Conservation (phyloP, 92 coral and sea anemone genomes). For the Zoanthus gigantus region DNA sequence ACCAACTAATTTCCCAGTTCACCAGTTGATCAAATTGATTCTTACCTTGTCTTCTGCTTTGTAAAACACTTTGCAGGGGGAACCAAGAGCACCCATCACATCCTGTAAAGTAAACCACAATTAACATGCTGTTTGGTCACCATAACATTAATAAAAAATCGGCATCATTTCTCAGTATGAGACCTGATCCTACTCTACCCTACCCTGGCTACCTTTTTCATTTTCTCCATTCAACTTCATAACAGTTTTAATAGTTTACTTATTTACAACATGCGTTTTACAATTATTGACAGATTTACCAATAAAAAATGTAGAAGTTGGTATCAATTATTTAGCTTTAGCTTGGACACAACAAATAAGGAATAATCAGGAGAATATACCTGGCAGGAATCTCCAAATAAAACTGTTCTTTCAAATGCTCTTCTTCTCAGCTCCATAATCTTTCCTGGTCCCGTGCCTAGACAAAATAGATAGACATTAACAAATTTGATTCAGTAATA, state of each 20-base stretch:
- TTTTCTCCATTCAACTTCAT: no score
- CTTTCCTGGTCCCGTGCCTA: constrained; percentile 98
- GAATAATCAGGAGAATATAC: constrained; percentile 38
- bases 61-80: constrained; percentile 98
- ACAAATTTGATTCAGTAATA: background rate
- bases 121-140: background rate
- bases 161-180: no score
- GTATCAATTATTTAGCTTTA: background rate
- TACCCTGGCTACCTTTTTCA: no score
- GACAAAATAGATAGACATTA: background rate
- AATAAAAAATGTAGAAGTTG: no score
- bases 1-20: no score
- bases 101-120: constrained; percentile 57
- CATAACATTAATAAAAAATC: no score
- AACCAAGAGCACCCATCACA: constrained; percentile 92
- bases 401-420: constrained; percentile 85
- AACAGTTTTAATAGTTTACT: no score
- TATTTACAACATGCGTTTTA: no score
- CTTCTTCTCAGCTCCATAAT: constrained; percentile 87
- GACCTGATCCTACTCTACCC: no score
- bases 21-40: background rate
- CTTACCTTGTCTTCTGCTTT: constrained; percentile 98
- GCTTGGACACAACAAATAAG: background rate
- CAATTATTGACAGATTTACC: no score
- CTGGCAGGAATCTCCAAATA: constrained; percentile 98